These are phyloP conservation scores for Edolisoma coerulescens DNA, from an alignment of 2,113 vertebrate genomes.

Conservation along the genomic window DNA sequence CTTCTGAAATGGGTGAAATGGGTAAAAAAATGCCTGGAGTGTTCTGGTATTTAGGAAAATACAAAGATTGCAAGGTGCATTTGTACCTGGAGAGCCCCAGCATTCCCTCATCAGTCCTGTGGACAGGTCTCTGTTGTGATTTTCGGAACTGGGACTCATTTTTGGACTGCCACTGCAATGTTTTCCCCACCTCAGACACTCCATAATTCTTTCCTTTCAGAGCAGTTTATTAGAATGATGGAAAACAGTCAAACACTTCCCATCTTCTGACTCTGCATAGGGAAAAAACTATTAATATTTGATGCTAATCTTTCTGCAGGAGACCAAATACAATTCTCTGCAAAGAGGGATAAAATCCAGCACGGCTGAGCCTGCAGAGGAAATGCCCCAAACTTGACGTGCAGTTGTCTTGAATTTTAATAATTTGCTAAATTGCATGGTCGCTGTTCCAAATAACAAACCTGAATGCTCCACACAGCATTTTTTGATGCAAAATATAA, in stretches of 20 bases:
- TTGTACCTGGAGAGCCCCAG: background rate
- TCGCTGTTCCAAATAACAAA: background rate
- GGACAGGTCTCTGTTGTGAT: background rate
- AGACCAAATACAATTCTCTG: background rate
- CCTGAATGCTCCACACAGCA: fast-evolving
- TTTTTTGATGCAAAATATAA: background rate
- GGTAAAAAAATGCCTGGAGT: background rate
- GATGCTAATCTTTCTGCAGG: background rate
- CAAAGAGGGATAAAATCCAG: background rate
- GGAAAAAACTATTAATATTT: constrained; percentile 13
- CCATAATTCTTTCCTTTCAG: background rate
- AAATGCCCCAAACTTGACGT: background rate
- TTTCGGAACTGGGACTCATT: background rate
- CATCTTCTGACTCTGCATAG: background rate
- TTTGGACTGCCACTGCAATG: background rate
- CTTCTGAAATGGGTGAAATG: background rate
- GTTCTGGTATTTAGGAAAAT: background rate
- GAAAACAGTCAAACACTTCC: constrained; percentile 1
- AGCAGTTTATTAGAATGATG: background rate
- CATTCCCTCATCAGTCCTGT: background rate
- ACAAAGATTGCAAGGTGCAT: background rate
- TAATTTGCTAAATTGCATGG: background rate
- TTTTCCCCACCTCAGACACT: background rate
- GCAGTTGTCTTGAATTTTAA: background rate
- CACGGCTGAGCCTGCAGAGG: background rate